phyloP scores from a whole-genome alignment of 2,888 invertebrate genomes.

The Polydrusus tereticollis region DNA sequence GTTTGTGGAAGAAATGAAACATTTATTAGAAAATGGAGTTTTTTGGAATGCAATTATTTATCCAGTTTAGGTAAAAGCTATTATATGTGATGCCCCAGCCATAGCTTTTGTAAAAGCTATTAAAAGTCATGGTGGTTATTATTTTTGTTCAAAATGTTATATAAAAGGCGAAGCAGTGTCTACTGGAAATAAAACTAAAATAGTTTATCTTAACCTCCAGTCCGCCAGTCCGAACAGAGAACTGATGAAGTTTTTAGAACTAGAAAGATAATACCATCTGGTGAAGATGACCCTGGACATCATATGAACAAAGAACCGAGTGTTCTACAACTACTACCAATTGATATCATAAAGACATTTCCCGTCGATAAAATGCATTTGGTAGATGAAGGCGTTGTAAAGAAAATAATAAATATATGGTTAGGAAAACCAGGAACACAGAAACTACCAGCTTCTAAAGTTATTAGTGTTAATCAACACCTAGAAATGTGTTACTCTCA shows the following conservation, averaged over 20 bases:
- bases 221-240: slow-evolving; percentile 23
- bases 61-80: slow-evolving; percentile 25
- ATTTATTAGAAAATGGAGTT: slow-evolving; percentile 18
- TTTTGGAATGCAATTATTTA: slow-evolving; percentile 5
- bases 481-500: no score
- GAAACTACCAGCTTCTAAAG: no score
- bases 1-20: slow-evolving; percentile 23
- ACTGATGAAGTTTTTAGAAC: slow-evolving; percentile 31
- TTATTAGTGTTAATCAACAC: no score
- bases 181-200: slow-evolving; percentile 28
- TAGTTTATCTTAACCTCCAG: slow-evolving; percentile 25
- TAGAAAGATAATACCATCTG: slow-evolving; percentile 17
- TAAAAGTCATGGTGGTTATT: slow-evolving; percentile 31
- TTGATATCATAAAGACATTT: slow-evolving; percentile 42
- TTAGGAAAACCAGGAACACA: no score
- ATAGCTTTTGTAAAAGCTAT: slow-evolving; percentile 32
- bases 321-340: slow-evolving; percentile 27
- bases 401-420: no score
- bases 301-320: slow-evolving; percentile 38
- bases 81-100: slow-evolving; percentile 38
- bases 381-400: neutral
- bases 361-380: slow-evolving; percentile 43
- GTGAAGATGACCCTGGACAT: slow-evolving; percentile 31
- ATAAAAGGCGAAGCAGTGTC: slow-evolving; percentile 17
- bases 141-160: slow-evolving; percentile 28